Evolutionary conservation across 2,888 invertebrate genomes (phyloP), one percentile per base, ranked within the genome.

Genomic region (Anaspis maculata): DNA sequence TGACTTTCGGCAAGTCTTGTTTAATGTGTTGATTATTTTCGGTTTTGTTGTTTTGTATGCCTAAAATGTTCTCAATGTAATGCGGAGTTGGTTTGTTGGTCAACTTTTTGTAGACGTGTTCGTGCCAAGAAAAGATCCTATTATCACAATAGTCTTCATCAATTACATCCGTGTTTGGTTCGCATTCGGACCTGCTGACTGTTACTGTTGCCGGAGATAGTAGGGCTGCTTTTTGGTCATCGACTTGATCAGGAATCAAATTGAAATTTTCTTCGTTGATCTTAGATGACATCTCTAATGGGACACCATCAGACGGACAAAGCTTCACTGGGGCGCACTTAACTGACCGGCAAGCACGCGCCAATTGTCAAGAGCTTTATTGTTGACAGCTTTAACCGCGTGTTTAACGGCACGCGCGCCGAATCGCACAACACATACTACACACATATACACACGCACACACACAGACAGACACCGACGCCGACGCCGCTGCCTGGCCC

Each of bases 21-120:
- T 39, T 42, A 7, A 25, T 15, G 22, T 13, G 30, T 23, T 32
- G 28, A 32, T 33, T 29, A 30, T 34, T 25, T 21, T 28, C 30
- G 32, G 24, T 41, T 35, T 39, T 43, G 30, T 39, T 43, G 30
- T 36, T 48, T 29, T 52, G 54, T 27, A 61, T 48, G 13, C 88
- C 89, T 50, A 94, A 70, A 46, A 92, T 92, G 59, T 91, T 85
- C 45, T 84, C 82, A 56, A 94, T 92, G 23, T 80, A 77, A 64
- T 90, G 88, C 3, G 90, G 85, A 2, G 92, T 91, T 1, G 88
- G 88, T 33, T 75, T 75, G 49, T 79, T 79, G 6, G 86, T 86
- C 7, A 87, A 81, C 50, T 81, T 81, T 2, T 79, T 83, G 61
- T 91, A 91, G 13, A 90, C 85, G 62, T 91, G 91, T 19, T 88